Conservation (phyloP, 1,140 invertebrate species). For the Oreohelix idahoensis region DNA sequence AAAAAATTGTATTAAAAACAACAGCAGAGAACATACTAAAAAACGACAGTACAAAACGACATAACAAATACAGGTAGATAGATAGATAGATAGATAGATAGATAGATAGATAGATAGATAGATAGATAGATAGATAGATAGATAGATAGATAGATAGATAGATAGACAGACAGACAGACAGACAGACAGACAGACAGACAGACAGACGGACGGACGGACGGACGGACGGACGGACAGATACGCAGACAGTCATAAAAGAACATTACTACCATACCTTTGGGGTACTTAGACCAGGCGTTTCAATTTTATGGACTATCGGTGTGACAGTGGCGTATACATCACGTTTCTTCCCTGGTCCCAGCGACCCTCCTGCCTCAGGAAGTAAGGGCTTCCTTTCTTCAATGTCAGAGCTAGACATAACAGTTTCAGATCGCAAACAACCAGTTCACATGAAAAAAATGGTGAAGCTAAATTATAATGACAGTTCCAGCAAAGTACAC, state of each 20-base stretch:
- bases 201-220: no score
- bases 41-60: no score
- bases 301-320: not conserved
- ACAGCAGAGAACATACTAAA: no score
- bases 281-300: not conserved
- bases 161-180: not conserved
- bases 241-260: not conserved
- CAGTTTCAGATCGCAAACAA: no score
- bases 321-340: not conserved
- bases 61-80: not conserved
- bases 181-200: no score
- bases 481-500: no score
- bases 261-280: not conserved
- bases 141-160: not conserved
- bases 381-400: slow-evolving; percentile 2
- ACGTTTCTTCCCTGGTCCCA: not conserved
- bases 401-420: not conserved
- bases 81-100: not conserved
- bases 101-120: not conserved
- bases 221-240: no score
- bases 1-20: no score
- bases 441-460: not conserved
- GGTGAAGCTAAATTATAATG: no score
- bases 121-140: not conserved
- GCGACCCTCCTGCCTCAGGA: not conserved